Evolutionary conservation across 1,140 invertebrate species (phyloP).

Genomic region (Drosophila asahinai): DNA sequence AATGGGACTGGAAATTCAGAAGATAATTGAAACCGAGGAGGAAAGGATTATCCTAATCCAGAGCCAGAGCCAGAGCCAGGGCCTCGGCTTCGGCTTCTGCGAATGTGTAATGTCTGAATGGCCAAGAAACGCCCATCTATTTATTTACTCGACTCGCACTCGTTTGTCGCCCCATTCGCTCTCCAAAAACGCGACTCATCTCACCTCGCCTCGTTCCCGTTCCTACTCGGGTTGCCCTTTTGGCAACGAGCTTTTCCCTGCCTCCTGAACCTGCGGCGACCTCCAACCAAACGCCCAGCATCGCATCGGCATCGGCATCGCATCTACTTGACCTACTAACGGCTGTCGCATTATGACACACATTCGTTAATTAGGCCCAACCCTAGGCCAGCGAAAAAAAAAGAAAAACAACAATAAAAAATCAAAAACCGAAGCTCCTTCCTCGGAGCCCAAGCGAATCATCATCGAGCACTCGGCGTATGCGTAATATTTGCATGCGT

Average conservation of each 20-base stretch:
- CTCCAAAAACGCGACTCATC: slow-evolving; percentile 47
- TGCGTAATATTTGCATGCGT: slow-evolving; percentile 59
- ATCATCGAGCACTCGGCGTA: slow-evolving; percentile 40
- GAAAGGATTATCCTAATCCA: slow-evolving; percentile 29
- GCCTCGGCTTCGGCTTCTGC: slow-evolving; percentile 5
- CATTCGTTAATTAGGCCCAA: slow-evolving; percentile 79
- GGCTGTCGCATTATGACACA: slow-evolving; percentile 81
- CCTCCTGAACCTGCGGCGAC: slow-evolving; percentile 44
- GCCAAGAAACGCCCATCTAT: slow-evolving; percentile 69
- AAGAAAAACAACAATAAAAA: neutral
- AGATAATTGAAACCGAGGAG: slow-evolving; percentile 18
- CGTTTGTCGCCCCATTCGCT: slow-evolving; percentile 51
- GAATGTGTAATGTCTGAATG: slow-evolving; percentile 26
- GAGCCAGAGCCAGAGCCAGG: slow-evolving; percentile 24
- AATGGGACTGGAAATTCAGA: slow-evolving; percentile 19
- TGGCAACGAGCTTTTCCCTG: slow-evolving; percentile 58
- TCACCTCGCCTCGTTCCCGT: slow-evolving; percentile 9
- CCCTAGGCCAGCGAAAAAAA: slow-evolving; percentile 19
- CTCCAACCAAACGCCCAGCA: slow-evolving; percentile 70
- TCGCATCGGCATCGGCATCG: slow-evolving; percentile 66
- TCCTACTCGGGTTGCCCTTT: slow-evolving; percentile 46
- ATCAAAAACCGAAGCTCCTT: slow-evolving; percentile 5
- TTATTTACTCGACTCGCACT: slow-evolving; percentile 64
- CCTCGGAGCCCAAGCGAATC: neutral
- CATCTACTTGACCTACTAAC: slow-evolving; percentile 80